Evolutionary conservation across 1,140 invertebrate genomes (phyloP).

Genomic region (Nebria ingens): DNA sequence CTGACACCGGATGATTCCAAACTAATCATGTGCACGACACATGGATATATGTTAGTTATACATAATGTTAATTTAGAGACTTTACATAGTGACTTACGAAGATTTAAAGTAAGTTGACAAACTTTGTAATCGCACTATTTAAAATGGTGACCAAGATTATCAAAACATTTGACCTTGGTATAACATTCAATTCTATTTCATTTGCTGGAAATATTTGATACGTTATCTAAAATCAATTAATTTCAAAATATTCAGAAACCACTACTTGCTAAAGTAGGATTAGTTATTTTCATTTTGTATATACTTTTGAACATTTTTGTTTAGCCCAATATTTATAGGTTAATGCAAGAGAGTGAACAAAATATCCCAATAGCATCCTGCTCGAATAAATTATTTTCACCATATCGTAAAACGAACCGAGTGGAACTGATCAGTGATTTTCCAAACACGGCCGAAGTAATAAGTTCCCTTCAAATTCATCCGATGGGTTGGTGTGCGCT

Average conservation of each 20-base stretch:
- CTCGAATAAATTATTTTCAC: conserved; percentile 72
- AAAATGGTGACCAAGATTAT: too few species aligned
- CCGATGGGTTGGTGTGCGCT: conserved; percentile 84
- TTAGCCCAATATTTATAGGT: conserved; percentile 77
- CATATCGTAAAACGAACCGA: conserved; percentile 62
- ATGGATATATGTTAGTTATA: conserved; percentile 80
- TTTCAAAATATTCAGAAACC: too few species aligned
- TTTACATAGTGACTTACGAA: conserved; percentile 66
- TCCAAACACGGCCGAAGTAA: conserved; percentile 82
- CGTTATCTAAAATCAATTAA: too few species aligned
- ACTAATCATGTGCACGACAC: conserved; percentile 82
- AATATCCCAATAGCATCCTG: conserved; percentile 65
- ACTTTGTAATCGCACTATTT: conserved; percentile 3
- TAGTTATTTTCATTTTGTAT: neutral
- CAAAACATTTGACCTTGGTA: too few species aligned
- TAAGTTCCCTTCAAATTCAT: conserved; percentile 83
- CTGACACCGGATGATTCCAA: conserved; percentile 75
- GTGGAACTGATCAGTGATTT: conserved; percentile 87
- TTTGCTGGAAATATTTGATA: too few species aligned
- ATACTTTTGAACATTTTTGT: conserved; percentile 21
- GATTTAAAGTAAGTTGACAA: conserved; percentile 60
- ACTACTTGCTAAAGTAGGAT: too few species aligned
- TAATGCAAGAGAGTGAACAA: conserved; percentile 78
- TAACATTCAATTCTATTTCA: too few species aligned
- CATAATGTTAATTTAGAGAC: conserved; percentile 77